Evolutionary conservation across 2,888 invertebrate species (phyloP).

Genomic region (Philopedon plagiatum): DNA sequence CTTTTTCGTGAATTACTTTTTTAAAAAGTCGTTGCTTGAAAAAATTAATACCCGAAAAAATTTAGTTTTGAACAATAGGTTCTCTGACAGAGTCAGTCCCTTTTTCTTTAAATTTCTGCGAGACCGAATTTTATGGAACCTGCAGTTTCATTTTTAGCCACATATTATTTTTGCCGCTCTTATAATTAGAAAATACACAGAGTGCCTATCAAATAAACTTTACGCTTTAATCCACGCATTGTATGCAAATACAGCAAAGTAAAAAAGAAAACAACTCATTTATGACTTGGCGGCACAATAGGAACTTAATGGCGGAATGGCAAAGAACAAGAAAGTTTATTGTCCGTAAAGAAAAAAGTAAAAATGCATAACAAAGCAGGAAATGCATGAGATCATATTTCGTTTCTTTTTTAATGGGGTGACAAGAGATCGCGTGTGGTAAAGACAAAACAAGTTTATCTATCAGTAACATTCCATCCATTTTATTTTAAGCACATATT

Average conservation of each 20-base stretch:
- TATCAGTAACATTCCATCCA: too few species aligned
- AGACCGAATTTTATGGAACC: too few species aligned
- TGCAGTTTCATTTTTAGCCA: not conserved
- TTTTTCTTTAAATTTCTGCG: too few species aligned
- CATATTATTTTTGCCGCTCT: not conserved
- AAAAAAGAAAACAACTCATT: slow-evolving; percentile 32
- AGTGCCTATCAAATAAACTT: slow-evolving; percentile 52
- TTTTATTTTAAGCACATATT: too few species aligned
- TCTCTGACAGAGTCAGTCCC: too few species aligned
- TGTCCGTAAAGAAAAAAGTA: slow-evolving; percentile 23
- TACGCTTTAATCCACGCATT: slow-evolving; percentile 25
- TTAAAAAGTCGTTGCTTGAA: too few species aligned
- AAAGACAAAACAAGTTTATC: not conserved
- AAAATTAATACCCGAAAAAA: too few species aligned
- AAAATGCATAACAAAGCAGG: slow-evolving; percentile 13
- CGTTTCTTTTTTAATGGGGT: not conserved
- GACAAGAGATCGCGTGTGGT: not conserved
- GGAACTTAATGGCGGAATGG: slow-evolving; percentile 17
- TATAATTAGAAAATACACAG: not conserved
- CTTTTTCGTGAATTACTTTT: too few species aligned
- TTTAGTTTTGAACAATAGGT: too few species aligned
- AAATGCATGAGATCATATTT: slow-evolving; percentile 12
- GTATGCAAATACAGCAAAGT: slow-evolving; percentile 38
- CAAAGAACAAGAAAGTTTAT: slow-evolving; percentile 40
- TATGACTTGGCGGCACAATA: slow-evolving; percentile 34